Evolutionary conservation across 2,113 vertebrate genomes (phyloP).

Genomic region (Lasiurus cinereus): DNA sequence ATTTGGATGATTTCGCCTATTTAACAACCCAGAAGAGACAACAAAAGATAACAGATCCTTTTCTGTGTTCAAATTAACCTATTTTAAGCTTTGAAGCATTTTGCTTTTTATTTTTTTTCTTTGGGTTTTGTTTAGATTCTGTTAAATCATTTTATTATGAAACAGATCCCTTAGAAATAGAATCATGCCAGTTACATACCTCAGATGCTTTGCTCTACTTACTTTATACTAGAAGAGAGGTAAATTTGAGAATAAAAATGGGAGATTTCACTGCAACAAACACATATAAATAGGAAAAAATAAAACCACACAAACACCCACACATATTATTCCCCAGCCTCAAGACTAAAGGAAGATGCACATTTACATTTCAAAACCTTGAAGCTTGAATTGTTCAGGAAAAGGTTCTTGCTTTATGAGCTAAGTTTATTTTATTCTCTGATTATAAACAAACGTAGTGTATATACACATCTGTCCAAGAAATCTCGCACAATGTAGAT

Average conservation of each 20-base stretch:
- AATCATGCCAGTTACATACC: slow-evolving; percentile 75
- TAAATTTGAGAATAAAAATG: slow-evolving; percentile 68
- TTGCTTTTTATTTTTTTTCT: slow-evolving; percentile 55
- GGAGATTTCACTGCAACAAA: slow-evolving; percentile 67
- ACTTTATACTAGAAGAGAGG: slow-evolving; percentile 63
- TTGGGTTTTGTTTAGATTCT: slow-evolving; percentile 74
- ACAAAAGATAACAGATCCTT: slow-evolving; percentile 13
- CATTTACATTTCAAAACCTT: slow-evolving; percentile 75
- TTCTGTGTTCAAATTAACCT: slow-evolving; percentile 67
- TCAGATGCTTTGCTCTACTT: slow-evolving; percentile 52
- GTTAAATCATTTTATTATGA: slow-evolving; percentile 70
- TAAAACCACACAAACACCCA: slow-evolving; percentile 52
- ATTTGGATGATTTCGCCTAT: neutral
- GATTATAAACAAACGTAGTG: slow-evolving; percentile 87
- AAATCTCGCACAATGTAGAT: slow-evolving; percentile 85
- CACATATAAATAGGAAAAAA: slow-evolving; percentile 62
- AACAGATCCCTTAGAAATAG: slow-evolving; percentile 75
- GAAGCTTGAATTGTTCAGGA: slow-evolving; percentile 83
- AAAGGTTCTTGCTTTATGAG: slow-evolving; percentile 85
- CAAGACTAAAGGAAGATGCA: slow-evolving; percentile 79
- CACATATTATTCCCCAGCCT: slow-evolving; percentile 58
- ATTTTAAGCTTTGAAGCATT: slow-evolving; percentile 47
- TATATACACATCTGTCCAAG: slow-evolving; percentile 85
- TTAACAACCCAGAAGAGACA: slow-evolving; percentile 49
- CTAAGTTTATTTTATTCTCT: slow-evolving; percentile 87